Conservation (phyloP, 2,888 invertebrate genomes). For the Polyploca ridens region DNA sequence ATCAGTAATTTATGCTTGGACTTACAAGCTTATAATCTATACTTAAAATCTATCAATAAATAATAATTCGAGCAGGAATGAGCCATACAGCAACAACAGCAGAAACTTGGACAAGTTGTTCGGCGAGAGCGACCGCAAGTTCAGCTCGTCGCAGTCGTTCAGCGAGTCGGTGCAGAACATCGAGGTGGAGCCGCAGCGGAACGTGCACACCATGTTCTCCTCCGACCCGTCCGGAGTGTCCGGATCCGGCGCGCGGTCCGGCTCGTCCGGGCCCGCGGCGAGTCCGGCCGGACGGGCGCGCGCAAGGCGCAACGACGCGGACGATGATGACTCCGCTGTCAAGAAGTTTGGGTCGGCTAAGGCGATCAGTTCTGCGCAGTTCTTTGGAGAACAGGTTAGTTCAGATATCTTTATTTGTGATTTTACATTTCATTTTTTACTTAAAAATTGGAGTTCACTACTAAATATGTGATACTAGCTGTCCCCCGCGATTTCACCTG, state of each 20-base stretch:
- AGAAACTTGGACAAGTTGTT: conserved; percentile 48
- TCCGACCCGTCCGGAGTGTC: conserved; percentile 23
- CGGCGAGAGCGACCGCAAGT: conserved; percentile 34
- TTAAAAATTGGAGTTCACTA: no score
- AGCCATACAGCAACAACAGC: conserved; percentile 65
- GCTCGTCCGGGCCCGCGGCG: conserved; percentile 22
- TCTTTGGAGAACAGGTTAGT: conserved; percentile 90
- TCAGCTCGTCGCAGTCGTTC: conserved; percentile 16
- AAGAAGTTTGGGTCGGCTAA: conserved; percentile 99
- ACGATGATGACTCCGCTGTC: conserved; percentile 90
- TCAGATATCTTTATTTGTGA: no score
- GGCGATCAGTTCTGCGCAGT: conserved; percentile 98
- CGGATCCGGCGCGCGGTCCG: conserved; percentile 21
- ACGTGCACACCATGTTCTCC: conserved; percentile 68
- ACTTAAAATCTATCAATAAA: no score
- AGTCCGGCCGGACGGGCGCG: conserved; percentile 24
- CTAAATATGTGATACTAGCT: no score
- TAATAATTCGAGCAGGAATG: conserved; percentile 51
- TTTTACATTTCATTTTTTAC: no score
- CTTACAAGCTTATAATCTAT: no score
- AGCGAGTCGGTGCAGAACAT: conserved; percentile 45
- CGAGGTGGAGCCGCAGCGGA: conserved; percentile 63
- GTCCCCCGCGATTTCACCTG: no score
- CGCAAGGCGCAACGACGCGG: conserved; percentile 37
- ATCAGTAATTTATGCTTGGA: no score